Evolutionary conservation across 2,888 invertebrate genomes (phyloP).

Genomic region (Calliopum simillimum): DNA sequence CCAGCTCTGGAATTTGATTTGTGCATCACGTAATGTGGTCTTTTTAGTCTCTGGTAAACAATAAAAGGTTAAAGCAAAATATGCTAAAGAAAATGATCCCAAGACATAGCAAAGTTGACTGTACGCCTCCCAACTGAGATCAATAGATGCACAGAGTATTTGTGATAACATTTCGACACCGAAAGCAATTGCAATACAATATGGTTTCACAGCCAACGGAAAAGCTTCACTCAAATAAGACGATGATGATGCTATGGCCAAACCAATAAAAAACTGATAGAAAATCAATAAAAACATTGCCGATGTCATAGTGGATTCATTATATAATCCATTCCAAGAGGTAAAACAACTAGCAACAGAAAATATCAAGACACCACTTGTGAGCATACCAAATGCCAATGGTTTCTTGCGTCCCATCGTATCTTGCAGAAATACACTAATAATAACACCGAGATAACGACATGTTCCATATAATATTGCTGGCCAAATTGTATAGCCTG

Average conservation of each 20-base stretch:
- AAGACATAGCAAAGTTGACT: constrained; percentile 47
- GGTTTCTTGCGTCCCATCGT: constrained; percentile 52
- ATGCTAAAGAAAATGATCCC: constrained; percentile 48
- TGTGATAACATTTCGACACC: constrained; percentile 50
- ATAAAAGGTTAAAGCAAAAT: constrained; percentile 44
- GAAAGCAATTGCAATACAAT: constrained; percentile 52
- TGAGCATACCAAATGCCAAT: constrained; percentile 48
- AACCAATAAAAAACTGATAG: constrained; percentile 54
- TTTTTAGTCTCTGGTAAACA: constrained; percentile 57
- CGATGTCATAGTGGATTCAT: constrained; percentile 40
- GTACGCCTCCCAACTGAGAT: not conserved
- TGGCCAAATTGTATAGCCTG: constrained; percentile 37
- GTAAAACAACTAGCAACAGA: constrained; percentile 46
- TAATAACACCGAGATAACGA: constrained; percentile 46
- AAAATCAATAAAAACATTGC: constrained; percentile 50
- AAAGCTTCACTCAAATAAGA: constrained; percentile 60
- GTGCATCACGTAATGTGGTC: constrained; percentile 52
- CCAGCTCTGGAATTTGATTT: constrained; percentile 45
- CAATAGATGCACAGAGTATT: constrained; percentile 43
- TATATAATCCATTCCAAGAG: not conserved
- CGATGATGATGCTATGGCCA: constrained; percentile 54
- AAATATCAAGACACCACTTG: constrained; percentile 47
- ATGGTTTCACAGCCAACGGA: constrained; percentile 56
- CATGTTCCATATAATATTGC: constrained; percentile 43
- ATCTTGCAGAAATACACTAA: constrained; percentile 48